These are phyloP conservation scores for Turritopsis rubra DNA, from an alignment of 30 jellyfish, hydroid and myxozoan genomes.

Conservation along the genomic window DNA sequence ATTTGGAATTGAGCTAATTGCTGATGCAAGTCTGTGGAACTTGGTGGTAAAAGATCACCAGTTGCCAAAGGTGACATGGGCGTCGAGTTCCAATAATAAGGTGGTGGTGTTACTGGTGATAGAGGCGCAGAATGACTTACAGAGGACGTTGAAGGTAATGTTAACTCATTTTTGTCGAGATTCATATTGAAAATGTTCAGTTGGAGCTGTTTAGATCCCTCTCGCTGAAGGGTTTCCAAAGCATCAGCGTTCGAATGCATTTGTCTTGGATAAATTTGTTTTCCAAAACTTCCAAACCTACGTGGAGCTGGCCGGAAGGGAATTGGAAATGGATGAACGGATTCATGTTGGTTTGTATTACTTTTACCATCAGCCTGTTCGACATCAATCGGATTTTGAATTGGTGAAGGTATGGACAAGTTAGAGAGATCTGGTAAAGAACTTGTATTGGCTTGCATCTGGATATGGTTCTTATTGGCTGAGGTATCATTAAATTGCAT, in stretches of 20 bases:
- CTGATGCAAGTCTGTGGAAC: conserved; percentile 44
- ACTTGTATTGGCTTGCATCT: conserved; percentile 77
- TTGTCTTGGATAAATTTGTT: conserved; percentile 86
- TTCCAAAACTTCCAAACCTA: conserved; percentile 30
- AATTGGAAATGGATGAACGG: conserved; percentile 39
- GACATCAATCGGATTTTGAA: conserved; percentile 38
- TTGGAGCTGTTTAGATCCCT: background rate
- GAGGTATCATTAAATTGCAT: conserved; percentile 15
- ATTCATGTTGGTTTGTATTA: conserved; percentile 35
- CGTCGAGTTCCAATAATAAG: conserved; percentile 44
- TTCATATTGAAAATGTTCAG: background rate
- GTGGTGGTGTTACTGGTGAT: conserved; percentile 45
- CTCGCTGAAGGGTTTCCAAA: conserved; percentile 28
- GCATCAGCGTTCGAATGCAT: conserved; percentile 65
- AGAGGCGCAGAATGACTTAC: conserved; percentile 22
- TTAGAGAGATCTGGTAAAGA: conserved; percentile 87
- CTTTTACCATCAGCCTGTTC: conserved; percentile 40
- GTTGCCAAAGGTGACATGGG: conserved; percentile 91
- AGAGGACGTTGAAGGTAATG: background rate
- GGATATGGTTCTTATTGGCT: conserved; percentile 42
- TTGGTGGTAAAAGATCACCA: conserved; percentile 58
- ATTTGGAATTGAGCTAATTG: conserved; percentile 44
- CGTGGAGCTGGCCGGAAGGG: conserved; percentile 57
- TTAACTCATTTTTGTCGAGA: background rate
- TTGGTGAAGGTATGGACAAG: conserved; percentile 70